Evolutionary conservation across 2,797 vertebrate species (phyloP).

Genomic region (Rhabdophis nuchalis): DNA sequence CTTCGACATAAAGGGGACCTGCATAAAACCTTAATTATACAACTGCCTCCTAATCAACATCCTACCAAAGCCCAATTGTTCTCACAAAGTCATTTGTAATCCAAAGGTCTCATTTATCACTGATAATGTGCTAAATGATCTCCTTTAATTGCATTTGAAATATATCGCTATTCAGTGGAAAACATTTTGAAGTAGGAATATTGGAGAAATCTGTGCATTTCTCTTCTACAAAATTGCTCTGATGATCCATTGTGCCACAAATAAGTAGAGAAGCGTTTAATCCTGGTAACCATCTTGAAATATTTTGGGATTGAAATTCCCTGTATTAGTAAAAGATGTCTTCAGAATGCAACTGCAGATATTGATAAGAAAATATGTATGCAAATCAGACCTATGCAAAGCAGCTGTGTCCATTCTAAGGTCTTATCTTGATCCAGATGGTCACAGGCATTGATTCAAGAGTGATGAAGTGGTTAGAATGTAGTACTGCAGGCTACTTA

Average conservation of each 20-base stretch:
- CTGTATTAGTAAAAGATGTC: background rate
- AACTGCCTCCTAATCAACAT: conserved; percentile 57
- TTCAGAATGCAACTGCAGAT: background rate
- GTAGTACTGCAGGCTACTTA: background rate
- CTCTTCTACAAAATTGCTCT: background rate
- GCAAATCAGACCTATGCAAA: background rate
- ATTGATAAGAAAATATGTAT: background rate
- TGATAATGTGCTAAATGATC: conserved; percentile 58
- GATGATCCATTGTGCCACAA: background rate
- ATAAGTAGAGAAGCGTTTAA: background rate
- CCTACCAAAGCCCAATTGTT: conserved; percentile 51
- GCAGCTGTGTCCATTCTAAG: background rate
- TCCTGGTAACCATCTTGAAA: background rate
- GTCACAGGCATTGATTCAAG: background rate
- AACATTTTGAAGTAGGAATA: conserved; percentile 40
- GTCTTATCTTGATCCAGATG: background rate
- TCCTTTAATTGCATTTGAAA: conserved; percentile 62
- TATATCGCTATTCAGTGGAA: conserved; percentile 38
- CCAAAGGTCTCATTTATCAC: conserved; percentile 56
- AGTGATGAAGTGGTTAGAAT: background rate
- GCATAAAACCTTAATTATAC: conserved; percentile 48
- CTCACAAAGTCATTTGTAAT: conserved; percentile 53
- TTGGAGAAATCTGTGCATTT: background rate
- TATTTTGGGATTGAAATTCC: background rate
- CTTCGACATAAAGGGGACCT: conserved; percentile 48